These are phyloP conservation scores for Gymnothorax javanicus DNA, from an alignment of 2,797 vertebrate genomes.

Conservation along the genomic window DNA sequence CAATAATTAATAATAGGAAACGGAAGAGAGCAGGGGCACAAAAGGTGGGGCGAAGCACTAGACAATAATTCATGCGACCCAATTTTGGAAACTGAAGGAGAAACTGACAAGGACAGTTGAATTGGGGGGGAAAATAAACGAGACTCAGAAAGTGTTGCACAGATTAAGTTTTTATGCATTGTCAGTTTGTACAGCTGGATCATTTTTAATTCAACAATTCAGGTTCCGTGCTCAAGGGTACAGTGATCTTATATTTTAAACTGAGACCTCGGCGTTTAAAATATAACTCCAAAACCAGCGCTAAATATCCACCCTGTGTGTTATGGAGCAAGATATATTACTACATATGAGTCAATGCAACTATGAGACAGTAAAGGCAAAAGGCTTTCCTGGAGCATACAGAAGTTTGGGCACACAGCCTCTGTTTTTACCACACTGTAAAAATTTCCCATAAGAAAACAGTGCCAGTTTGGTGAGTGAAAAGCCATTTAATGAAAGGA, in stretches of 20 bases:
- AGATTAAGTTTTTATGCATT: not conserved
- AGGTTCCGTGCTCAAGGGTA: no score
- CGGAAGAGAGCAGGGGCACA: no score
- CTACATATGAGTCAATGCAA: not conserved
- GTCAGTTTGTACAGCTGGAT: not conserved
- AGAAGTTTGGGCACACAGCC: not conserved
- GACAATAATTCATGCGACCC: no score
- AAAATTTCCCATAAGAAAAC: slow-evolving; percentile 2
- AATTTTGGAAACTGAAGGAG: no score
- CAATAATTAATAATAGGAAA: no score
- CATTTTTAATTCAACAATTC: not conserved
- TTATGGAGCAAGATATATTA: not conserved
- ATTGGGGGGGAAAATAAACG: no score
- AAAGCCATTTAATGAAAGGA: not conserved
- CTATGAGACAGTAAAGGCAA: not conserved
- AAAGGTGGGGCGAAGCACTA: no score
- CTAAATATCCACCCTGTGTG: not conserved
- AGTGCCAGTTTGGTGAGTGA: not conserved
- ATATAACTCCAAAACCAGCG: not conserved
- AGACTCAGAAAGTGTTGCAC: no score
- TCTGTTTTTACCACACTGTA: not conserved
- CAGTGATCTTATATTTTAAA: not conserved
- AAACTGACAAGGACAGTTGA: no score
- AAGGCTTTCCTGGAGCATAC: not conserved
- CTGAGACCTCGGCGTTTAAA: not conserved